Conservation (phyloP, 2,888 invertebrate species). For the Trissolcus brochymenae region DNA sequence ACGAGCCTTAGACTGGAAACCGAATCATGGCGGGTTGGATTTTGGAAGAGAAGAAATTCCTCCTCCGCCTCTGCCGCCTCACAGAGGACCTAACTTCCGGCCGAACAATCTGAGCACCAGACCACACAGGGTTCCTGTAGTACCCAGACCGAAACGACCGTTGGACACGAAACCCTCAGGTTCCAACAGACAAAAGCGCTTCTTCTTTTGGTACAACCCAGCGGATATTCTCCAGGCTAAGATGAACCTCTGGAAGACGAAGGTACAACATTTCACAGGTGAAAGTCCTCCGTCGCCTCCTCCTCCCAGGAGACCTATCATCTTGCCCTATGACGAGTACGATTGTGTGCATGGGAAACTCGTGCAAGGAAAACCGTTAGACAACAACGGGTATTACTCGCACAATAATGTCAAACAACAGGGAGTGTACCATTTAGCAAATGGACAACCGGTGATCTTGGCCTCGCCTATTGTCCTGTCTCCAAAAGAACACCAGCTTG, state of each 20-base stretch:
- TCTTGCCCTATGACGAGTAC: slow-evolving; percentile 33
- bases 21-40: slow-evolving; percentile 12
- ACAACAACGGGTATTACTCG: not conserved
- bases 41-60: slow-evolving; percentile 1
- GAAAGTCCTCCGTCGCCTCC: not conserved
- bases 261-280: slow-evolving; percentile 6
- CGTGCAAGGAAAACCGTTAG: not conserved
- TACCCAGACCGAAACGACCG: not conserved
- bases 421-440: slow-evolving; percentile 1
- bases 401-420: not conserved
- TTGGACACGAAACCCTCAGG: not conserved
- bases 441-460: slow-evolving; percentile 14
- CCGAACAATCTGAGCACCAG: slow-evolving; percentile 1
- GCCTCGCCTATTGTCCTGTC: slow-evolving; percentile 16
- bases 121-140: slow-evolving; percentile 7
- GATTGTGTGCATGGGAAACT: slow-evolving; percentile 41
- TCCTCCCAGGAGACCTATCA: not conserved
- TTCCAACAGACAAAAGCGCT: slow-evolving; percentile 37
- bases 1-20: not conserved
- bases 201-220: slow-evolving; percentile 41
- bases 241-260: slow-evolving; percentile 23
- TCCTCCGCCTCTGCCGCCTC: not conserved
- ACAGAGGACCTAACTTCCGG: not conserved
- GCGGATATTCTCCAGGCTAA: slow-evolving; percentile 23
- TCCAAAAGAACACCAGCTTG: slow-evolving; percentile 1